phyloP scores from a whole-genome alignment of 2,113 vertebrate genomes.

The Pseudorectes ferrugineus region DNA sequence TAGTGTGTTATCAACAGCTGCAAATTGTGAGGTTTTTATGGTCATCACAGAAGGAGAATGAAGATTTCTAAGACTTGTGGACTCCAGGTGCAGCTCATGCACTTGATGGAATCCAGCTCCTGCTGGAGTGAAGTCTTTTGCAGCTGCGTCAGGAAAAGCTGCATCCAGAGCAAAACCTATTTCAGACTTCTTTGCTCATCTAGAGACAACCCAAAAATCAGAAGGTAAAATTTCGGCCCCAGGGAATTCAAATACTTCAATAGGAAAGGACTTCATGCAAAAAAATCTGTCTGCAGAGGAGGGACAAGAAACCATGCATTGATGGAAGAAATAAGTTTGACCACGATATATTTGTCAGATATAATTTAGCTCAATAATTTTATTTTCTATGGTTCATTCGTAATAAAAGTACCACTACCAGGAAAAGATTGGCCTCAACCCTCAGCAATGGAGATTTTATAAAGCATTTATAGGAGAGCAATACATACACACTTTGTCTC shows the following conservation, averaged over 20 bases:
- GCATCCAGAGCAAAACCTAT: background rate
- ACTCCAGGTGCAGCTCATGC: background rate
- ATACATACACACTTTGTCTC: background rate
- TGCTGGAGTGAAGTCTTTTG: rapidly evolving
- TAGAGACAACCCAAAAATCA: background rate
- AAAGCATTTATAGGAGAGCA: background rate
- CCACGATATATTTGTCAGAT: background rate
- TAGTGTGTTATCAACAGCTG: background rate
- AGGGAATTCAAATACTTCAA: background rate
- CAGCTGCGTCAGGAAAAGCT: background rate
- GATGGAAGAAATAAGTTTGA: background rate
- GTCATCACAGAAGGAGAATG: background rate
- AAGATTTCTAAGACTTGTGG: background rate
- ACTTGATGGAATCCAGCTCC: background rate
- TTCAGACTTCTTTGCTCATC: background rate
- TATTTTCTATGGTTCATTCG: background rate
- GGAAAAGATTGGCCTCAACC: background rate
- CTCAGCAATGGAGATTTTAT: background rate
- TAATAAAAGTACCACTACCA: background rate
- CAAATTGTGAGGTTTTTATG: background rate
- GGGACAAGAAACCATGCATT: background rate
- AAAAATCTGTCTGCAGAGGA: background rate
- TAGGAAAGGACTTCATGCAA: background rate
- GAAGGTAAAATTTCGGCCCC: background rate
- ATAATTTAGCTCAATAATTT: background rate